These are phyloP conservation scores for Gambusia affinis DNA, from an alignment of 2,113 vertebrate genomes.

Conservation along the genomic window DNA sequence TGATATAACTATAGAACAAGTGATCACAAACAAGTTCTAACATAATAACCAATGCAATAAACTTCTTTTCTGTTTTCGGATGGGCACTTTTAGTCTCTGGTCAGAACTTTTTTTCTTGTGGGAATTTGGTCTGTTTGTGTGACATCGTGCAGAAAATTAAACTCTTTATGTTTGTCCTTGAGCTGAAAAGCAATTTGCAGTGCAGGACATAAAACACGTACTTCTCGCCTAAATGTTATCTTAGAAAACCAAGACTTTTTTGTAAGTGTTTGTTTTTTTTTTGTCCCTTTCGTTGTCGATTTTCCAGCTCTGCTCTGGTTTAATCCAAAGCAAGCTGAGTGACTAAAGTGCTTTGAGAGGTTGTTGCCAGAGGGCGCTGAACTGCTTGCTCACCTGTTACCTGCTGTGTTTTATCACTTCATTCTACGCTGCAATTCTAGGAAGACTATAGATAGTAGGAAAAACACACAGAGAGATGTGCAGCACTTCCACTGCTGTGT, in stretches of 20 bases:
- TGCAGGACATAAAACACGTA: too few species aligned
- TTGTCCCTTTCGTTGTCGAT: constrained; percentile 1
- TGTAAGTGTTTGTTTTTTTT: not conserved
- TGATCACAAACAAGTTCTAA: too few species aligned
- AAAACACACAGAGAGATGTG: constrained; percentile 6
- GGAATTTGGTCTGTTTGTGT: constrained; percentile 25
- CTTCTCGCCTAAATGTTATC: too few species aligned
- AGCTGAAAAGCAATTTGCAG: constrained; percentile 7
- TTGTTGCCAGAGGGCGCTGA: constrained; percentile 21
- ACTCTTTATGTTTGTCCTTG: constrained; percentile 16
- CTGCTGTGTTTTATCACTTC: constrained; percentile 17
- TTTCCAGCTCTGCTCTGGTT: not conserved
- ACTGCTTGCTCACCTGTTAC: constrained; percentile 42
- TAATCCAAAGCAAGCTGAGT: not conserved
- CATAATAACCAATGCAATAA: not conserved
- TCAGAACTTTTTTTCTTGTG: constrained; percentile 16
- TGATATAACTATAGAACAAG: not conserved
- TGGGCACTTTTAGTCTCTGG: constrained; percentile 37
- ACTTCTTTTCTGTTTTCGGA: constrained; percentile 49
- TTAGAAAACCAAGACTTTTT: too few species aligned
- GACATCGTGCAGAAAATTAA: constrained; percentile 35
- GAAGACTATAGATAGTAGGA: constrained; percentile 15
- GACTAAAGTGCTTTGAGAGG: constrained; percentile 19
- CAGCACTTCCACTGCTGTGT: constrained; percentile 6
- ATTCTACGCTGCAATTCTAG: not conserved